Percentiles rank a stretch among this genome's conserved stretches.
These are phyloP conservation scores for Pomatostomus ruficeps DNA, from an alignment of 2,113 vertebrate species.

Conservation along the genomic window DNA sequence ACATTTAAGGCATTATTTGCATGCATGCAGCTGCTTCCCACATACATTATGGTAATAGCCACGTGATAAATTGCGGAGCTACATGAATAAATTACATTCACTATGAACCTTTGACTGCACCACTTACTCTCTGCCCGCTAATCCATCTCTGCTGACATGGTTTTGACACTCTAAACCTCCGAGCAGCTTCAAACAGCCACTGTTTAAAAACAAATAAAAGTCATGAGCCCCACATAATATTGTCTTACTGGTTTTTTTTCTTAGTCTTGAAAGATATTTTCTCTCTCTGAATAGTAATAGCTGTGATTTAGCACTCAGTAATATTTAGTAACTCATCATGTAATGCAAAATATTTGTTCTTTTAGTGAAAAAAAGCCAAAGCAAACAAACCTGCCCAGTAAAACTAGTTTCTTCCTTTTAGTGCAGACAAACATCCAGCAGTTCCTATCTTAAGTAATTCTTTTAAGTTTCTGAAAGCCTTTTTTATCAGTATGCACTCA, in stretches of 20 bases:
- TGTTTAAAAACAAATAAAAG: conserved; percentile 15
- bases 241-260: not conserved
- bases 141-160: not conserved
- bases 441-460: not conserved
- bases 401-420: not conserved
- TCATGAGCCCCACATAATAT: not conserved
- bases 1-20: conserved; percentile 21
- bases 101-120: conserved; percentile 26
- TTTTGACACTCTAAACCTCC: not conserved
- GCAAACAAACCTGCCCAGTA: not conserved
- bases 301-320: not conserved
- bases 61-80: not conserved
- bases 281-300: not conserved
- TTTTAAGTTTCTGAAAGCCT: not conserved
- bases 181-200: not conserved
- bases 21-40: not conserved
- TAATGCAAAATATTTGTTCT: not conserved
- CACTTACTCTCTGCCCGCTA: conserved; percentile 40
- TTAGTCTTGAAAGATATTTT: not conserved
- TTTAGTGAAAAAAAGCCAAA: not conserved
- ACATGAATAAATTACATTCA: conserved; percentile 43
- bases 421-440: not conserved
- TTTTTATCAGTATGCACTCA: not conserved
- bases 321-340: not conserved
- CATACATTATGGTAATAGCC: conserved; percentile 1